Percentiles rank a stretch among this genome's conserved stretches.
Evolutionary conservation across 2,113 vertebrate genomes (phyloP).

Genomic region (Tupaia tana): DNA sequence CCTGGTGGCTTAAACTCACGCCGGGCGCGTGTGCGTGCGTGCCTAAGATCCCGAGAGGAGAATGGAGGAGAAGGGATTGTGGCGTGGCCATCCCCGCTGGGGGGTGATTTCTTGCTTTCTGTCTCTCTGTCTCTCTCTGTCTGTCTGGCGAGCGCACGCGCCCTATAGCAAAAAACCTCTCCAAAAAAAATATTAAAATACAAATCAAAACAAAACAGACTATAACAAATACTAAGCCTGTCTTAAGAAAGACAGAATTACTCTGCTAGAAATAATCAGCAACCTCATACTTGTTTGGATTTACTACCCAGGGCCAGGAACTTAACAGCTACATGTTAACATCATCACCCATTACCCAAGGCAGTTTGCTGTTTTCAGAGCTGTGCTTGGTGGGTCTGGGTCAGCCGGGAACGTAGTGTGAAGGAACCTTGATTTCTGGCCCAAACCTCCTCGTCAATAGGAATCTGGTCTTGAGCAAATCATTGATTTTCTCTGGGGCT

Average conservation of each 20-base stretch:
- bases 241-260: slow-evolving; percentile 21
- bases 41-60: too few species aligned
- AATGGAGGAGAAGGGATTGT: too few species aligned
- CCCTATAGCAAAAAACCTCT: too few species aligned
- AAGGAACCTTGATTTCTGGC: neutral
- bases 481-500: neutral
- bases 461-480: neutral
- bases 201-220: too few species aligned
- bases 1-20: too few species aligned
- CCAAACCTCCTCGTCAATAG: neutral
- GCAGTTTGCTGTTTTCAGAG: neutral
- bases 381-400: neutral
- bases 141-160: too few species aligned
- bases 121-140: too few species aligned
- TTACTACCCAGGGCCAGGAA: neutral
- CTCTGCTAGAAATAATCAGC: neutral
- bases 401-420: neutral
- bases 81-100: too few species aligned
- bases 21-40: too few species aligned
- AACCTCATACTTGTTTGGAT: neutral
- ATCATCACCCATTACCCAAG: neutral
- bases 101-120: too few species aligned
- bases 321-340: neutral
- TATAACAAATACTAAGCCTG: neutral
- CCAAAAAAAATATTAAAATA: too few species aligned